Conservation (phyloP, 2,888 invertebrate genomes). For the Hedya salicella region DNA sequence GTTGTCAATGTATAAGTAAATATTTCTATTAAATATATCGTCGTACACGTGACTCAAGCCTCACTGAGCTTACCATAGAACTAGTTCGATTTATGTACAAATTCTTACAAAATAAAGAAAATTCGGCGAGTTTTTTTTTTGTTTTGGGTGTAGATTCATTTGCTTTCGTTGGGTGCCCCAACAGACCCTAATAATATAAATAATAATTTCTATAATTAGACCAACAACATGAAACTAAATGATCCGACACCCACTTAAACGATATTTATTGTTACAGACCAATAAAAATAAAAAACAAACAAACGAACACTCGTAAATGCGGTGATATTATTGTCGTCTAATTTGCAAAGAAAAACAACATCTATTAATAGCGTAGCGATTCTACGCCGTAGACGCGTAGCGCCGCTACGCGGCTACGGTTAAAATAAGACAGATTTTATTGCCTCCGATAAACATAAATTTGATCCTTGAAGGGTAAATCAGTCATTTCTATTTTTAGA, state of each 20-base stretch:
- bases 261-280: constrained; percentile 1
- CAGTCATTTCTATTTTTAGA: neutral
- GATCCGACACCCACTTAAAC: neutral
- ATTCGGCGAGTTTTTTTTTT: too few relatives aligned
- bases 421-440: constrained; percentile 23
- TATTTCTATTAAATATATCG: too few relatives aligned
- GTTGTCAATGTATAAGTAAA: too few relatives aligned
- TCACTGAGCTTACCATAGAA: too few relatives aligned
- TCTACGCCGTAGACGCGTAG: constrained; percentile 41
- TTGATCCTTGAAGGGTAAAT: neutral
- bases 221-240: neutral
- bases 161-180: too few relatives aligned
- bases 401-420: constrained; percentile 19
- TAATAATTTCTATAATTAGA: neutral
- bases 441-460: neutral
- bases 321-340: constrained; percentile 30
- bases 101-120: too few relatives aligned
- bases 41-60: too few relatives aligned
- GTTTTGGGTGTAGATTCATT: too few relatives aligned
- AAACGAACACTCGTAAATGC: constrained; percentile 23
- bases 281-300: constrained; percentile 22
- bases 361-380: constrained; percentile 40
- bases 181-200: too few relatives aligned
- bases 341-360: constrained; percentile 40
- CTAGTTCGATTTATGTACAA: too few relatives aligned